Evolutionary conservation across 2,113 vertebrate genomes (phyloP), one percentile per base, ranked within the genome.

Genomic region (Carollia perspicillata): DNA sequence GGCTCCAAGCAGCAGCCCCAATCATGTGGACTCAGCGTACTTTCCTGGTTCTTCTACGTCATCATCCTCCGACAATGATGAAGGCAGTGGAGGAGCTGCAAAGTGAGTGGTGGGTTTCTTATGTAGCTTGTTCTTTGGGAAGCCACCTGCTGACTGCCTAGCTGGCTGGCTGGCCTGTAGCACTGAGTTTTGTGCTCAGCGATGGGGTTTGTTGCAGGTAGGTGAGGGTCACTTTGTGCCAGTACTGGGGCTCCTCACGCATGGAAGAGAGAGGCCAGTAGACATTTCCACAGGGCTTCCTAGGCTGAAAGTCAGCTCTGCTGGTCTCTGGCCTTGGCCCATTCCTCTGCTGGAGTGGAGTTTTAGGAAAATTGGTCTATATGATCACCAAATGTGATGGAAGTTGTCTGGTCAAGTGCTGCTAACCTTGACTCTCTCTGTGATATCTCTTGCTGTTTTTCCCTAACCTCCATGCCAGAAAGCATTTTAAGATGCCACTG

Each of bases 1-100:
- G 28, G 98, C 98, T 84, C 98, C 98, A 93, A 98, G 98, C 1
- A 97, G 98, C 96, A 99, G 99, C 98, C 98, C 99, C 60, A 99
- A 99, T 96, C 99, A 99, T 58, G 98, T 98, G 93, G 99, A 99
- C 97, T 97, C 98, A 17, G 97, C 99, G 28, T 99, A 99, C 97
- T 99, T 99, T 97, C 99, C 99, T 88, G 98, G 98, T 94, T 99
- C 99, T 88, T 99, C 99, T 95, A 98, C 99, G 11, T 99, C 99
- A 8, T 99, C 99, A 1, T 99, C 99, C 79, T 99, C 99, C 0
- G 99, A 99, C 97, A 99, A 99, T 0, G 99, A 99, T 60, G 99
- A 99, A 94, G 99, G 98, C 98, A 98, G 96, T 40, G 99, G 98
- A 96, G 98, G 98, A 97, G 98, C 99, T 97, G 98, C 98, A 98